phyloP scores from a whole-genome alignment of 2,113 vertebrate species.

The Neodontobutis hainanensis region DNA sequence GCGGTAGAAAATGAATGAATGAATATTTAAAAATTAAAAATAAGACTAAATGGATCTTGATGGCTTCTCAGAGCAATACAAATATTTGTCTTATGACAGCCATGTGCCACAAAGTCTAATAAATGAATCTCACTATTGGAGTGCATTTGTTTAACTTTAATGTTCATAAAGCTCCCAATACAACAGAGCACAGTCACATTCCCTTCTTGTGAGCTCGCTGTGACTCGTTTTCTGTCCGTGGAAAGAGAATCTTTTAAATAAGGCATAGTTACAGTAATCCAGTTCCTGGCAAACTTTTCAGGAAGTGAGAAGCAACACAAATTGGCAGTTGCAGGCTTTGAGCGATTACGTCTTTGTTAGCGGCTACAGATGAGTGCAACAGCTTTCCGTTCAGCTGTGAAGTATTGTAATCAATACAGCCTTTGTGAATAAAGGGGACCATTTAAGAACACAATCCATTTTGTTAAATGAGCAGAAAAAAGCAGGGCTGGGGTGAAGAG shows the following conservation, averaged over 20 bases:
- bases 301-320: slow-evolving; percentile 52
- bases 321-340: slow-evolving; percentile 65
- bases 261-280: slow-evolving; percentile 50
- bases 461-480: slow-evolving; percentile 45
- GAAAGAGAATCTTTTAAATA: slow-evolving; percentile 24
- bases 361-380: slow-evolving; percentile 51
- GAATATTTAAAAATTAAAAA: too few relatives aligned
- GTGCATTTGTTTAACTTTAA: too few relatives aligned
- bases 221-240: neutral
- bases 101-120: too few relatives aligned
- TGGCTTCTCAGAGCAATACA: too few relatives aligned
- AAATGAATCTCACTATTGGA: neutral
- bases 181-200: neutral
- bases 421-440: slow-evolving; percentile 59
- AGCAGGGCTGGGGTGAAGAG: slow-evolving; percentile 30
- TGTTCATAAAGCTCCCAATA: too few relatives aligned
- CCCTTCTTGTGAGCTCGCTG: neutral
- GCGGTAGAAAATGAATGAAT: too few relatives aligned
- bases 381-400: slow-evolving; percentile 49
- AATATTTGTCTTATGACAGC: too few relatives aligned
- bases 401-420: slow-evolving; percentile 68
- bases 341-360: slow-evolving; percentile 73
- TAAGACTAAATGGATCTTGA: too few relatives aligned
- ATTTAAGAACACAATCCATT: slow-evolving; percentile 69
- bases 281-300: slow-evolving; percentile 48